Conservation (phyloP, 2,888 invertebrate species). For the Acleris sparsana region DNA sequence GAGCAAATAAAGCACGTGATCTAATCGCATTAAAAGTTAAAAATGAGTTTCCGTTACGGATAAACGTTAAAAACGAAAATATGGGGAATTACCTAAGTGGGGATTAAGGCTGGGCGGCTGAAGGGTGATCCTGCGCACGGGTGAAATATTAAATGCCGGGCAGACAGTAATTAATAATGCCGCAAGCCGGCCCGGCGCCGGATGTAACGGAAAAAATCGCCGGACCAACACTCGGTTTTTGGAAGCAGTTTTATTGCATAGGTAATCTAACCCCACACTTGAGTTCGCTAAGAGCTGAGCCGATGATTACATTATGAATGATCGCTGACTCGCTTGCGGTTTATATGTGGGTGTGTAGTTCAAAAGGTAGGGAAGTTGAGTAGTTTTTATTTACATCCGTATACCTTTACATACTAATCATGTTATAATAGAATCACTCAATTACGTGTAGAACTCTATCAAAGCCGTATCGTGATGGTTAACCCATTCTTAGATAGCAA, state of each 20-base stretch:
- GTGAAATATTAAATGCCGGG: conserved; percentile 78
- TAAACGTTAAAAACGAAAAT: conserved; percentile 67
- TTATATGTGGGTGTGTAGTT: neutral
- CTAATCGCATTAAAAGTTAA: conserved; percentile 57
- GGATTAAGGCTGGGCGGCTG: conserved; percentile 68
- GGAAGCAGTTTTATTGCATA: conserved; percentile 59
- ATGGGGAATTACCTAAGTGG: conserved; percentile 67
- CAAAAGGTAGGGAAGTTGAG: neutral
- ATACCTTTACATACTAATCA: neutral
- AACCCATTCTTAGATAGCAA: conserved; percentile 19
- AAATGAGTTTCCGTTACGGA: conserved; percentile 58
- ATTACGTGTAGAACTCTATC: neutral
- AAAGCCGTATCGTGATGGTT: neutral
- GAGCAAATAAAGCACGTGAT: conserved; percentile 33
- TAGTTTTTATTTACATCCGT: neutral
- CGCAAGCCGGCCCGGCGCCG: conserved; percentile 58
- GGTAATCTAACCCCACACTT: conserved; percentile 49
- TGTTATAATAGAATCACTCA: conserved; percentile 3
- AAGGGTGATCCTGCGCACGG: conserved; percentile 59
- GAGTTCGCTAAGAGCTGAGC: conserved; percentile 52
- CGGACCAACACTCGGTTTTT: conserved; percentile 67
- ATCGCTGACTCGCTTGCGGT: neutral
- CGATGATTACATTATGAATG: conserved; percentile 34
- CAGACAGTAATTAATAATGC: conserved; percentile 79
- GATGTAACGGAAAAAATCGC: conserved; percentile 77